Base-by-base conservation (phyloP, 1,140 invertebrate species). In the Cardiocondyla obscurior region DNA sequence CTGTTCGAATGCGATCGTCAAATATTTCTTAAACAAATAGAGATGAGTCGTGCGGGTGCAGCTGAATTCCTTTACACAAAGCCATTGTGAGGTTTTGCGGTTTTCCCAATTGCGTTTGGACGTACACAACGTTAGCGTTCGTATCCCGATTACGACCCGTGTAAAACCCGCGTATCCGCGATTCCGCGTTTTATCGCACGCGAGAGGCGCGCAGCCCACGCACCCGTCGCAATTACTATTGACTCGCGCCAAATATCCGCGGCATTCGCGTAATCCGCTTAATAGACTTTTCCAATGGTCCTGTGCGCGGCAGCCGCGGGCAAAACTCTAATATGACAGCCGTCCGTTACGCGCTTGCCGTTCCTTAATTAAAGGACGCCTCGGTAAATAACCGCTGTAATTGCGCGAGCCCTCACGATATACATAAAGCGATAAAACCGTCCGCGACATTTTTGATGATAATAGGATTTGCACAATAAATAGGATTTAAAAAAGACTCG, bases 321-420 rank as follows among this genome's bases (percentile, higher is more conserved):
- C 16, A 36, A 39, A 30, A 28, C 74, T 69, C 62, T 67, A 69
- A 79, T 69, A 69, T 69, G 74, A 79, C 33, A 49, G 33, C n/a
- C 16, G 12, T 79, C 25, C 62, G 69, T 79, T 79, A 79, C 46
- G 74, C 49, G 62, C 36, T 53, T 25, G 62, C 33, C 46, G 49
- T 67, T 79, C 74, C 60, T 79, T 79, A 79, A 79, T 79, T 79
- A 69, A 69, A 79, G 74, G 74, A 79, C 39, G 67, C 62, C n/a
- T 79, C 62, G 49, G 22, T 69, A 79, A 79, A 79, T 79, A 79
- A 79, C 62, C 22, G 10, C 39, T 53, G 46, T 69, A 79, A 79
- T 79, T 55, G 62, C 25, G 42, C 28, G 58, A 0, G 1, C 30
- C 12, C 0, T 19, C n/a, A 14, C 30, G 42, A 16, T 19, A 39